Evolutionary conservation across 2,888 invertebrate genomes (phyloP), one percentile per base, ranked within the genome.

Genomic region (Trachelus iudaicus): DNA sequence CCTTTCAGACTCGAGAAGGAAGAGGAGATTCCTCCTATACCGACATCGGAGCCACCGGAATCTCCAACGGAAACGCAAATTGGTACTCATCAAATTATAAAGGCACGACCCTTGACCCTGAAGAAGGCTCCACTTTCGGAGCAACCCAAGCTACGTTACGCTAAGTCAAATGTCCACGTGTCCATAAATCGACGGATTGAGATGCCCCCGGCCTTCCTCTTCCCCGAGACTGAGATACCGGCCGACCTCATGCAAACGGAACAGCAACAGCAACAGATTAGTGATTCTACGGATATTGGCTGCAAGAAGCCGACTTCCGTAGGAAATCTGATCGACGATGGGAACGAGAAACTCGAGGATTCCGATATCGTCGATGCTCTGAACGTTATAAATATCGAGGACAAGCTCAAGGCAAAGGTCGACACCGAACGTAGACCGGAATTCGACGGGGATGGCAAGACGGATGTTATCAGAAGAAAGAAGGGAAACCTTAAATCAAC

Each of bases 121-220:
- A 95, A 96, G 91, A 97, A 97, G 90, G 96, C 96, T 85, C 95
- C 95, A n/a, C 91, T 96, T 73, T 95, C 95, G 84, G 96, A 97
- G 88, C 96, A 96, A 86, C 96, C 96, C 4, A 95, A 96, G 87
- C 92, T 97, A 76, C 93, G 96, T 90, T 91, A 93, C 74, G 89
- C 91, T 31, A 94, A 94, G 87, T 93, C 94, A 80, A 93, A 93
- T 85, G 94, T 96, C 73, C 95, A 94, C 87, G 94, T 95, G 83
- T 94, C 94, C 85, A 95, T 95, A 86, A 95, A 95, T 85, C 92
- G 96, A 77, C 93, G 96, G 80, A 96, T 96, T 86, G 96, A 96
- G 91, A 96, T 97, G 95, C 96, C 96, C 76, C 95, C 96, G 23
- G 95, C 96, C 33, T 96, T 96, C 90, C 92, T 96, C 76, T 96